phyloP scores from a whole-genome alignment of 2,113 vertebrate species.

The Phrynosoma blainvillii region DNA sequence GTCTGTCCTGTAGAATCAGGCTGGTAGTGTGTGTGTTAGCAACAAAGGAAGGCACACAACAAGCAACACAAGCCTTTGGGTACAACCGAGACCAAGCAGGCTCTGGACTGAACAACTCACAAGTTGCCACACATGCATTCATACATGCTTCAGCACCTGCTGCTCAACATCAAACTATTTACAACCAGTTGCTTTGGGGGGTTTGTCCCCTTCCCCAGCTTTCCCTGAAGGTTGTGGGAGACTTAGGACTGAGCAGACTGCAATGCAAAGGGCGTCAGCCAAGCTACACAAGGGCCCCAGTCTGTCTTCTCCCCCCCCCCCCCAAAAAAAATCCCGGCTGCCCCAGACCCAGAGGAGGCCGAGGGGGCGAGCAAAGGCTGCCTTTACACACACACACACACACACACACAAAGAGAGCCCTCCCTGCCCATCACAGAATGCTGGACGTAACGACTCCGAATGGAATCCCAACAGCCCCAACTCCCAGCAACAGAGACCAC shows the following conservation, averaged over 20 bases:
- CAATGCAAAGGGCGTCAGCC: conserved; percentile 15
- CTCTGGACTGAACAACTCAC: neutral
- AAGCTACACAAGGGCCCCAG: conserved; percentile 10
- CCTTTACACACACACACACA: neutral
- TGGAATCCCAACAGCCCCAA: conserved; percentile 9
- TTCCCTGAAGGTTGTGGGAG: neutral
- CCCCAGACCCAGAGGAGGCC: neutral
- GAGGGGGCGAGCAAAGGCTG: neutral
- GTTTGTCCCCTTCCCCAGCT: neutral
- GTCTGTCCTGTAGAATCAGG: no score
- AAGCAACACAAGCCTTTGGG: no score
- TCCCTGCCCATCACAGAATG: conserved; percentile 14
- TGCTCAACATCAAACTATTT: conserved; percentile 10
- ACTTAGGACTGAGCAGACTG: neutral
- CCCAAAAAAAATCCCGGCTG: neutral
- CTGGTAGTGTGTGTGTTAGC: no score
- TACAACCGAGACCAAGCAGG: neutral
- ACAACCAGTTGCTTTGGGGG: neutral
- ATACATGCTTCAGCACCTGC: conserved; percentile 22
- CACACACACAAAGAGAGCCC: neutral
- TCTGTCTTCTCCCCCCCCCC: neutral
- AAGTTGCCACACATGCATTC: neutral
- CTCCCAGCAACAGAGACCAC: conserved; percentile 35
- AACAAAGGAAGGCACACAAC: no score
- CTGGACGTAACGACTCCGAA: neutral